Conservation (phyloP, 2,113 vertebrate genomes). For the Aptenodytes forsteri region DNA sequence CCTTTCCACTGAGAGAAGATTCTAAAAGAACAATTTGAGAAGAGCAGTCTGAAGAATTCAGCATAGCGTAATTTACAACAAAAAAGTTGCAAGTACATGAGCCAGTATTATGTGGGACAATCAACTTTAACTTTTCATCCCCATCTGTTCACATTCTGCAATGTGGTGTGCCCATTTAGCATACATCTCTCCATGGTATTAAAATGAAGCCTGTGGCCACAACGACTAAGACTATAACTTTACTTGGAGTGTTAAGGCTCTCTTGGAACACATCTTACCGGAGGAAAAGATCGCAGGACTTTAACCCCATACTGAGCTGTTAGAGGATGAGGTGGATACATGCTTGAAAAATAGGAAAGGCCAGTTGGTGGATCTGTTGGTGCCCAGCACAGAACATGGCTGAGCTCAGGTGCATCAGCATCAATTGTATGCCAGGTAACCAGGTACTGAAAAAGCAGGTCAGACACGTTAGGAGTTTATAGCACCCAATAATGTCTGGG, state of each 20-base stretch:
- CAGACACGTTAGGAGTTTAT: background rate
- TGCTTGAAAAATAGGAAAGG: conserved; percentile 97
- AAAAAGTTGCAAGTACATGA: background rate
- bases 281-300: conserved; percentile 94
- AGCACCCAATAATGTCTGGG: background rate
- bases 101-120: background rate
- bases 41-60: background rate
- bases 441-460: conserved; percentile 82
- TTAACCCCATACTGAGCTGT: conserved; percentile 96
- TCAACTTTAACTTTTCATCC: background rate
- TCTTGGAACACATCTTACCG: conserved; percentile 72
- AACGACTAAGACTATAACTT: background rate
- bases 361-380: conserved; percentile 93
- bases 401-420: conserved; percentile 94
- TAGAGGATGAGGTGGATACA: conserved; percentile 95
- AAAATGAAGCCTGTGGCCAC: background rate
- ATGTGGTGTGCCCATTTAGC: background rate
- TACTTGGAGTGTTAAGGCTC: background rate
- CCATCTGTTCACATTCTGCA: background rate
- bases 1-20: background rate
- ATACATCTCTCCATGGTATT: fast-evolving
- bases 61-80: background rate
- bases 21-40: background rate
- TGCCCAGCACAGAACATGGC: conserved; percentile 94
- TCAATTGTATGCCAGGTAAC: conserved; percentile 98